A percentile compares a stretch with the other conserved stretches of the same genome.
phyloP scores from a whole-genome alignment of 64 coral and sea anemone species.

The Astreopora myriophthalma region DNA sequence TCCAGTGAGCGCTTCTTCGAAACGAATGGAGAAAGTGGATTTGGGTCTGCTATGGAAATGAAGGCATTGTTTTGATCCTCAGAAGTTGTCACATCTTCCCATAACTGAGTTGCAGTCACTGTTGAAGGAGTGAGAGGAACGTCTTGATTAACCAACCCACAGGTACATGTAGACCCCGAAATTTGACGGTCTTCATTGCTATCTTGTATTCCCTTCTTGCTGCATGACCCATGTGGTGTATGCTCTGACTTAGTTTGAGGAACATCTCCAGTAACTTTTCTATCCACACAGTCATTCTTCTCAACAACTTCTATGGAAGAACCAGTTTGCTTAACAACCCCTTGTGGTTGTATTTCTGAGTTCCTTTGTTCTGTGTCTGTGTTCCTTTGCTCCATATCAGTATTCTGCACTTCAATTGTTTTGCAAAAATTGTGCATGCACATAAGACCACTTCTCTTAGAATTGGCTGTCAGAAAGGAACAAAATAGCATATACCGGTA shows the following conservation, averaged over 20 bases:
- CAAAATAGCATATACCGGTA: neutral
- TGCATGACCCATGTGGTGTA: too few species aligned
- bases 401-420: constrained; percentile 2
- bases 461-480: neutral
- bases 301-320: neutral
- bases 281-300: neutral
- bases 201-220: neutral
- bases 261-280: neutral
- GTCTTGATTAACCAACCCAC: neutral
- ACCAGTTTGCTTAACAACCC: neutral
- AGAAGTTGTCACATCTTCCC: neutral
- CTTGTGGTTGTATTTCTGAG: neutral
- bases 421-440: constrained; percentile 13
- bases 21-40: neutral
- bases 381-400: neutral
- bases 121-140: neutral
- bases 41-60: neutral
- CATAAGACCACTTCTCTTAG: neutral
- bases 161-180: neutral
- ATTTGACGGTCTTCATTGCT: neutral
- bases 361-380: neutral
- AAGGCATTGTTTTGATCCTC: neutral
- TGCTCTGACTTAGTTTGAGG: neutral
- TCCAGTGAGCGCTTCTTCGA: neutral
- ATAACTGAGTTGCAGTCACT: neutral